Evolutionary conservation across 1,140 invertebrate genomes (phyloP), one percentile per base, ranked within the genome.

Genomic region (Harlomillsia oculata): DNA sequence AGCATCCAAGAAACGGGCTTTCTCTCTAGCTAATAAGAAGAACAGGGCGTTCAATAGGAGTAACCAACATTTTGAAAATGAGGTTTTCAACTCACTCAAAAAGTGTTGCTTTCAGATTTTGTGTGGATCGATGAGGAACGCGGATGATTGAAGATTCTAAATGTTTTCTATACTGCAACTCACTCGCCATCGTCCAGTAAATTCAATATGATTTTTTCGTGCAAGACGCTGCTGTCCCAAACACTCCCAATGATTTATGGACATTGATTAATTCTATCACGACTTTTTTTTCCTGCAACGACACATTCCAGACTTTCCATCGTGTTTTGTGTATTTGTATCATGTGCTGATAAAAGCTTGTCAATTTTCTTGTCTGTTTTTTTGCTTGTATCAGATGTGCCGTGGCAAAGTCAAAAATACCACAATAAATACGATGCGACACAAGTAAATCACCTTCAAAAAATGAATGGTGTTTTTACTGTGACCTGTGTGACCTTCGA

Each of bases 71-170:
- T n/a, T n/a, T n/a, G n/a, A n/a, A n/a, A n/a, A n/a, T n/a, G n/a
- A n/a, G n/a, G n/a, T n/a, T n/a, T n/a, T n/a, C n/a, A n/a, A n/a
- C n/a, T n/a, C n/a, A 34, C 32, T 34, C 32, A 34, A n/a, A 34
- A 11, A 34, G 9, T n/a, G 9, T 11, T 9, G 32, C 32, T 34
- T 9, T 34, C 9, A n/a, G n/a, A 34, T 50, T 43, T 34, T 40
- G 18, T 16, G 3, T 32, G 53, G 60, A 62, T 62, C 60, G 60
- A 62, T 62, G 55, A 59, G 48, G 55, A 54, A 55, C 43, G 51
- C 44, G 46, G 48, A 62, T 62, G 60, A 62, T 62, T 62, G 60
- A 62, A 62, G 60, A 62, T 62, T 62, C 60, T 45, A 29, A 55
- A 55, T 59, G 46, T 54, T 62, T 56, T 55, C 39, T 50, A 50